Evolutionary conservation across 2,888 invertebrate genomes (phyloP), one percentile per base, ranked within the genome.

Genomic region (Sthenelais limicola): DNA sequence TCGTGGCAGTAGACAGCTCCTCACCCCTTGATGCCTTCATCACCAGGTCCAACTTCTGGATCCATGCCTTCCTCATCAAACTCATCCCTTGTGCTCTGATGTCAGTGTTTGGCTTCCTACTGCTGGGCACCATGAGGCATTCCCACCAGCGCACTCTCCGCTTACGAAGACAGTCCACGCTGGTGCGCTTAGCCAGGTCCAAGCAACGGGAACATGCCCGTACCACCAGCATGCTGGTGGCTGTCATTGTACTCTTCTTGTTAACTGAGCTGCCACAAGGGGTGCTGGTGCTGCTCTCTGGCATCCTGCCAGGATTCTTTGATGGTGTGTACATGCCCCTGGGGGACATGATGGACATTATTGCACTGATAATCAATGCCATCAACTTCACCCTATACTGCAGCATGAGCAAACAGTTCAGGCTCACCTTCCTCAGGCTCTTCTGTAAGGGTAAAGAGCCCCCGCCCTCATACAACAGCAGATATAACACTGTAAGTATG

Each of bases 371-470:
- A 80, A 97, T 97, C 88, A 95, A 95, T 3, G 94, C 95, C 0
- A 93, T 97, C 72, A 97, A 96, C 88, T 97, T 97, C 84, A 92
- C 96, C 73, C 90, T 97, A 38, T 97, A 97, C 86, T 97, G 96
- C 83, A 91, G 94, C 70, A 97, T 97, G 97, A 96, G 95, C 75
- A 91, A 94, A 76, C 96, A 96, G 90, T 97, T 97, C 87, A 91
- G 97, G 0, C 80, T 84, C 43, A 89, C 89, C 0, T 88, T 90
- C 43, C 66, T 83, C n/a, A 15, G 43, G 33, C 62, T 75, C 21
- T 73, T 76, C 73, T 73, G 73, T n/a, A 21, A 15, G n/a, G 49
- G n/a, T 1, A 47, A 28, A 43, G 48, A 48, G 67, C 28, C 26
- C 9, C 30, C 48, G 5, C n/a, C 32, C 7, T n/a, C 3, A 15